phyloP scores from a whole-genome alignment of 2,888 invertebrate species.

The Mycalesis mineus region DNA sequence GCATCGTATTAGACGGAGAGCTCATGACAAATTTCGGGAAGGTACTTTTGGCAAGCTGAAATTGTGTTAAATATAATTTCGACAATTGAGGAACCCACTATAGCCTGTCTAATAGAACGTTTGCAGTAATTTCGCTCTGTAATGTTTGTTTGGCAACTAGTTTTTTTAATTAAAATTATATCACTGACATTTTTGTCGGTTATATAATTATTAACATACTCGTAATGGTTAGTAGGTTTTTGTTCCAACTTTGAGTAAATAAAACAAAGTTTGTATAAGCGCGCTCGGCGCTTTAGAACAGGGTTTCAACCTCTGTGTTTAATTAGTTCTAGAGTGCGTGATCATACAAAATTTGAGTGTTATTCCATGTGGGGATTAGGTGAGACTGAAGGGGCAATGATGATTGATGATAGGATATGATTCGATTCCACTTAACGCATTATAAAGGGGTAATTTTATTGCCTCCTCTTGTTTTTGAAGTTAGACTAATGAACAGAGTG shows the following conservation, averaged over 20 bases:
- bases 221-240: no score
- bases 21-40: no score
- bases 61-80: no score
- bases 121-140: no score
- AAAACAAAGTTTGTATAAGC: slow-evolving; percentile 9
- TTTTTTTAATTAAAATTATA: no score
- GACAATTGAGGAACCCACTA: no score
- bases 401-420: slow-evolving; percentile 75
- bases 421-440: slow-evolving; percentile 75
- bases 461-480: slow-evolving; percentile 64
- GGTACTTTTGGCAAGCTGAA: no score
- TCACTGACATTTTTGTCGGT: no score
- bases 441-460: slow-evolving; percentile 74
- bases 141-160: no score
- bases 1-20: no score
- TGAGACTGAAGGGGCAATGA: slow-evolving; percentile 56
- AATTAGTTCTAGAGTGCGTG: slow-evolving; percentile 26
- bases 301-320: slow-evolving; percentile 22
- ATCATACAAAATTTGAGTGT: slow-evolving; percentile 28
- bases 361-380: slow-evolving; percentile 30
- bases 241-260: neutral
- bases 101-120: no score
- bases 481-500: slow-evolving; percentile 70
- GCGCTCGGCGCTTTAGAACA: slow-evolving; percentile 7
- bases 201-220: no score